phyloP scores from a whole-genome alignment of 2,888 invertebrate genomes.

The Cataglyphis altisquamis region DNA sequence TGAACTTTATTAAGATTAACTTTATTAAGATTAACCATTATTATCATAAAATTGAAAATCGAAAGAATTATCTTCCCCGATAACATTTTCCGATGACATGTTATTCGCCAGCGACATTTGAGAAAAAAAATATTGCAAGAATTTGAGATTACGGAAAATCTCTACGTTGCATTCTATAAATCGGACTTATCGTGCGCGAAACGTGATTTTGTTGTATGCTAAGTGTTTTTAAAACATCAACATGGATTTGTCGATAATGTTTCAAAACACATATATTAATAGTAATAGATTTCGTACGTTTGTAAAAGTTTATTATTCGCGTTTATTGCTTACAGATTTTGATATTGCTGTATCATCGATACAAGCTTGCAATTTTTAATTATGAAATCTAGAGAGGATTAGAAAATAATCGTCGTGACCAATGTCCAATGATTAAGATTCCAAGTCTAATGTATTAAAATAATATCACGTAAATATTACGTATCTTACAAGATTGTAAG shows the following conservation, averaged over 20 bases:
- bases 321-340: not conserved
- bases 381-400: not conserved
- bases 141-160: conserved; percentile 13
- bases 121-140: conserved; percentile 11
- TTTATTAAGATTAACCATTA: conserved; percentile 21
- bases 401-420: conserved; percentile 62
- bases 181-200: not conserved
- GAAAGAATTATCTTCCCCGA: not conserved
- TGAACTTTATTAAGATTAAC: conserved; percentile 28
- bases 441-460: conserved; percentile 37
- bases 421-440: conserved; percentile 73
- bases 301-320: not conserved
- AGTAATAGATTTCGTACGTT: not conserved
- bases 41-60: not conserved
- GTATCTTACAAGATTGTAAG: not conserved
- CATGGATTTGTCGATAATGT: conserved; percentile 14
- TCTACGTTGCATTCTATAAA: not conserved
- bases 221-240: not conserved
- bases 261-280: not conserved
- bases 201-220: conserved; percentile 17
- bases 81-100: conserved; percentile 13
- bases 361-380: not conserved
- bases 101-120: conserved; percentile 14
- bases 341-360: not conserved
- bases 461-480: conserved; percentile 33